Evolutionary conservation across 2,113 vertebrate genomes (phyloP).

Genomic region (Eonycteris spelaea): DNA sequence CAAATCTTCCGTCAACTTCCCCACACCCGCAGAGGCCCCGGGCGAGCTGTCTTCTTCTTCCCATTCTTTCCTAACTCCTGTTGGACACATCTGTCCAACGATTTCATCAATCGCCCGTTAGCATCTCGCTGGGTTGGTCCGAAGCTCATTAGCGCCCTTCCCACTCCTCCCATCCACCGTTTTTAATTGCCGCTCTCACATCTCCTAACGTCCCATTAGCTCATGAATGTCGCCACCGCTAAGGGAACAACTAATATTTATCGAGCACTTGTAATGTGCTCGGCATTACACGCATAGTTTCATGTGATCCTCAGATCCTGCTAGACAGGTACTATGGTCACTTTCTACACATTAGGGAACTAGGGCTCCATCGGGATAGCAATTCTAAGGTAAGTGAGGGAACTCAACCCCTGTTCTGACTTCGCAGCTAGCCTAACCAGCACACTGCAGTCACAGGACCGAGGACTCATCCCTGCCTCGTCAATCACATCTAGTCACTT

Average conservation of each 20-base stretch:
- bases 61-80: not conserved
- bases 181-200: slow-evolving; percentile 4
- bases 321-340: not conserved
- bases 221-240: slow-evolving; percentile 5
- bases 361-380: not conserved
- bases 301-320: slow-evolving; percentile 26
- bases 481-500: not conserved
- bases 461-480: not conserved
- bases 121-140: not conserved
- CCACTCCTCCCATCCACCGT: not conserved
- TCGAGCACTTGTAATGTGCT: slow-evolving; percentile 11
- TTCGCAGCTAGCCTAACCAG: not conserved
- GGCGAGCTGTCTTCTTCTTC: not conserved
- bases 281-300: slow-evolving; percentile 42
- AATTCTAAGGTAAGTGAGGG: not conserved
- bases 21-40: not conserved
- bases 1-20: not conserved
- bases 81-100: not conserved
- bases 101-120: not conserved
- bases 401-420: not conserved
- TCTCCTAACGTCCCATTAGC: not conserved
- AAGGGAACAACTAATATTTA: slow-evolving; percentile 72
- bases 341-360: slow-evolving; percentile 30
- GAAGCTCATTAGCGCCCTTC: not conserved
- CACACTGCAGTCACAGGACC: not conserved